Percentiles rank a stretch among this genome's conserved stretches.
Evolutionary conservation across 2,888 invertebrate genomes (phyloP).

Genomic region (Tryphoninae sp.): DNA sequence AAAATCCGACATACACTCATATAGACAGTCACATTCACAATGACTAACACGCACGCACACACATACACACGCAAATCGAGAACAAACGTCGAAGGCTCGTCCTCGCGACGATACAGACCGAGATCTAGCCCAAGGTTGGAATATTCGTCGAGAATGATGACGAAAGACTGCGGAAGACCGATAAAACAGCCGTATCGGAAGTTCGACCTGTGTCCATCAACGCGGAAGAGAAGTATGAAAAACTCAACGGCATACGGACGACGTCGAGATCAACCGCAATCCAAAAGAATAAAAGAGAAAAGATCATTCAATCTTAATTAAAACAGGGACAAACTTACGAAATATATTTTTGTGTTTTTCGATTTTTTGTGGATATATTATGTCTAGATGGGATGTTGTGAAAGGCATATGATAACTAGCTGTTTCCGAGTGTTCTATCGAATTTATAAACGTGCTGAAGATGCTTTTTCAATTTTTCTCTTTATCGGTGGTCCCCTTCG

Average conservation of each 20-base stretch:
- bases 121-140: not conserved
- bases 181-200: constrained; percentile 27
- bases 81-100: constrained; percentile 14
- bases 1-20: constrained; percentile 28
- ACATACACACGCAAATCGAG: constrained; percentile 25
- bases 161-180: not conserved
- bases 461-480: constrained; percentile 47
- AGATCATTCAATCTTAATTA: constrained; percentile 13
- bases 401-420: constrained; percentile 33
- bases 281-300: constrained; percentile 12
- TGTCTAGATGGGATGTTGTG: constrained; percentile 60
- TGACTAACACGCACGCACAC: constrained; percentile 13
- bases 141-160: not conserved
- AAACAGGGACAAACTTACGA: constrained; percentile 24
- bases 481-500: constrained; percentile 32
- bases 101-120: constrained; percentile 21
- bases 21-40: constrained; percentile 13
- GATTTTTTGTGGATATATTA: constrained; percentile 49
- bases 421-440: constrained; percentile 49
- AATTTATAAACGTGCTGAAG: constrained; percentile 45
- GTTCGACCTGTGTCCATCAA: constrained; percentile 33
- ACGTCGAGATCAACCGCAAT: constrained; percentile 20
- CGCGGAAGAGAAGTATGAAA: constrained; percentile 37
- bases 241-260: constrained; percentile 17
- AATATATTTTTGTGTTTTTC: constrained; percentile 29